Conservation (phyloP, 1,140 invertebrate species). For the Eubasilissa regina region DNA sequence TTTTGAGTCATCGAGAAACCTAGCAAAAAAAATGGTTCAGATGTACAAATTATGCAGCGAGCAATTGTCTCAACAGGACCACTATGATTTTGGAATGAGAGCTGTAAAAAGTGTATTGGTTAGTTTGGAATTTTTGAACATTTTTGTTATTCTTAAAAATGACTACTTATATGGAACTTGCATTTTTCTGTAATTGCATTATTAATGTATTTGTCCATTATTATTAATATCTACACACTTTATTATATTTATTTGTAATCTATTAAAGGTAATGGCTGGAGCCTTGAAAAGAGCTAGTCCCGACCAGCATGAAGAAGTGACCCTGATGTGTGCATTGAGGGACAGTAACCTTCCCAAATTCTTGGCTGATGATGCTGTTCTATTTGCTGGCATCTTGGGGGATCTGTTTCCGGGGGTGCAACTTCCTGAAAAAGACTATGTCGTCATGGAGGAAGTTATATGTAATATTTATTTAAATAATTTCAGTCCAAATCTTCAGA, state of each 20-base stretch:
- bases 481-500: too few species aligned
- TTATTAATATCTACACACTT: too few species aligned
- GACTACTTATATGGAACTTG: background rate
- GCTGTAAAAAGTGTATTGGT: slow-evolving; percentile 91
- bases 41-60: slow-evolving; percentile 95
- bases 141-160: background rate
- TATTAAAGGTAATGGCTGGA: slow-evolving; percentile 88
- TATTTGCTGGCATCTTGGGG: slow-evolving; percentile 90
- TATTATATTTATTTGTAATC: background rate
- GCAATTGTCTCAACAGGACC: slow-evolving; percentile 93
- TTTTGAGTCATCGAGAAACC: slow-evolving; percentile 88
- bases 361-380: slow-evolving; percentile 85
- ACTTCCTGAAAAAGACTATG: slow-evolving; percentile 86
- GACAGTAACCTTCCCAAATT: slow-evolving; percentile 96
- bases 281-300: slow-evolving; percentile 89
- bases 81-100: slow-evolving; percentile 96
- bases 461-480: slow-evolving; percentile 60
- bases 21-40: slow-evolving; percentile 95
- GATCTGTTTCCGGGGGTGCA: slow-evolving; percentile 91
- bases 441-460: slow-evolving; percentile 77
- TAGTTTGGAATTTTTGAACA: slow-evolving; percentile 83
- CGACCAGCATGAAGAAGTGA: slow-evolving; percentile 85
- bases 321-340: slow-evolving; percentile 86
- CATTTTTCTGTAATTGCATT: background rate
- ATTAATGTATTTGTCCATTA: background rate